Base-by-base conservation (phyloP, 2,888 invertebrate species). In the Nomada flava region DNA sequence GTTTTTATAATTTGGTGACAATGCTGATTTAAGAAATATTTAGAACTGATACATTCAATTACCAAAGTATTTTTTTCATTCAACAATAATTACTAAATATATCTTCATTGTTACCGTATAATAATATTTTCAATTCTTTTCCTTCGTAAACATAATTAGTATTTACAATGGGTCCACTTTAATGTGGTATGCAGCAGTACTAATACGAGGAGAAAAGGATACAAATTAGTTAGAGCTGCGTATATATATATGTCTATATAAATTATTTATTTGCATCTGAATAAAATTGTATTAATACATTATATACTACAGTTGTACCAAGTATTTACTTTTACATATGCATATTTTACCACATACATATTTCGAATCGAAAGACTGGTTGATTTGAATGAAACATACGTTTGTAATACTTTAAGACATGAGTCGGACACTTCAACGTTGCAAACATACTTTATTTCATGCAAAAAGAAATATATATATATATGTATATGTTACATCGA, bases 241-340 rank as follows among this genome's bases (percentile, higher is more conserved):
- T 36, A 36, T 36, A 36, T 36, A 36, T 29, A 29, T 29, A 29
- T 29, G 4, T 57, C n/a, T 53, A n/a, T 18, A 55, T 36, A 44
- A 68, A 76, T 63, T 50, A 76, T 63, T 50, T 57, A 36, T 50
- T 57, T 13, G 44, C 69, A 70, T 44, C 18, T 0, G 5, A 11
- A 63, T 64, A 42, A 55, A 71, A 55, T 29, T 72, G 72, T 60
- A 68, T 64, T 26, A n/a, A 47, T 62, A 53, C 42, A 53, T 82
- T 85, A 78, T 85, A 85, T 85, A 68, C 23, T 15, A 52, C 82
- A 85, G 85, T 78, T 69, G 44, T 70, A 65, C 76, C 85, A 85
- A 71, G 50, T 63, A 57, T 63, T 36, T 68, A 11, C 18, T 36
- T 26, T 60, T 60, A 47, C 11, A 1, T 10, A 42, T 36, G 15